A percentile compares a stretch with the other conserved stretches of the same genome.
phyloP scores from a whole-genome alignment of 2,888 invertebrate genomes.

The Lasiommata megera region DNA sequence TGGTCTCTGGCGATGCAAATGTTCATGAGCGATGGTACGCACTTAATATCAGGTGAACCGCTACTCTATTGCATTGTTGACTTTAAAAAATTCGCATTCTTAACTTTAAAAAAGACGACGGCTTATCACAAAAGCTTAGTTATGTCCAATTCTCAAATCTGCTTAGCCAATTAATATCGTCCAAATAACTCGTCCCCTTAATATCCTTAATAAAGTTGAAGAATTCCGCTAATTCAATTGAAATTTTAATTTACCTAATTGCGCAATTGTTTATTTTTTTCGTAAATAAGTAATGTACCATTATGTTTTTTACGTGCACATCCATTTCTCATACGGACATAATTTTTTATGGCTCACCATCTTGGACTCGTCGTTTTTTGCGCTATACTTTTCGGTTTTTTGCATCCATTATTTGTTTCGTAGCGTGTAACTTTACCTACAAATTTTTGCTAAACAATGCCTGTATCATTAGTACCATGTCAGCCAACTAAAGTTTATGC shows the following conservation, averaged over 20 bases:
- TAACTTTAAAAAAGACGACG: too few species aligned
- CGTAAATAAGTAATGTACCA: constrained; percentile 3
- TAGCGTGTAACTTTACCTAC: constrained; percentile 1
- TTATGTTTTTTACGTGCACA: constrained; percentile 10
- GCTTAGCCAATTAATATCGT: background rate
- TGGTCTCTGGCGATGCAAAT: too few species aligned
- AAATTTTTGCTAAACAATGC: background rate
- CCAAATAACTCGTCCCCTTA: background rate
- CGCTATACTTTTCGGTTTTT: background rate
- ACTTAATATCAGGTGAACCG: too few species aligned
- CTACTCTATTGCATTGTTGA: too few species aligned
- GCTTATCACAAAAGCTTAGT: too few species aligned
- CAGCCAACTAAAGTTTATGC: background rate
- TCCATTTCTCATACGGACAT: constrained; percentile 8
- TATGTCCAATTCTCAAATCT: background rate
- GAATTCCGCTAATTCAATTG: constrained; percentile 8
- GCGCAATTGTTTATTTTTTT: constrained; percentile 4
- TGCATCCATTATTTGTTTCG: background rate
- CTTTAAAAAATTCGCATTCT: too few species aligned
- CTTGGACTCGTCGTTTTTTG: constrained; percentile 1
- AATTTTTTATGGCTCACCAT: constrained; percentile 5
- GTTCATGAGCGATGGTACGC: too few species aligned
- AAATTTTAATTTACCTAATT: constrained; percentile 5
- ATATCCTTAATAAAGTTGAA: background rate
- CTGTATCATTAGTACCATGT: background rate